Conservation (phyloP, 2,888 invertebrate species). For the Notodonta dromedarius region DNA sequence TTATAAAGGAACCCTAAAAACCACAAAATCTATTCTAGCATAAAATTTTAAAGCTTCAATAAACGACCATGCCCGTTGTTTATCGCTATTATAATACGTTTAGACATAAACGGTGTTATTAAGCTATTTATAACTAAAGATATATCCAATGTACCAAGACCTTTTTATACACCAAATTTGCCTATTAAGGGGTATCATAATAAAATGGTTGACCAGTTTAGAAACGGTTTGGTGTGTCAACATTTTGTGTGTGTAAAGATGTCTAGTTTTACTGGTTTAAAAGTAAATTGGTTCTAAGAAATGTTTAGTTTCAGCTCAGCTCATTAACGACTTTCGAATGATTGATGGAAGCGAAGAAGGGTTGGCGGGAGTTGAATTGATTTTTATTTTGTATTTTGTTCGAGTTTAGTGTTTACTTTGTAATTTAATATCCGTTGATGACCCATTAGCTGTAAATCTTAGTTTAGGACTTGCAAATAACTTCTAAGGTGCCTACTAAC, state of each 20-base stretch:
- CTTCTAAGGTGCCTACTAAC: too few relatives aligned
- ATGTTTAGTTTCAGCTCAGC: slow-evolving; percentile 61
- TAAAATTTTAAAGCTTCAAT: slow-evolving; percentile 68
- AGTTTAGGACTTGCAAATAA: too few relatives aligned
- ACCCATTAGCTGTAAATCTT: neutral
- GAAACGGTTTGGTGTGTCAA: slow-evolving; percentile 24
- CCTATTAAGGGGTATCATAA: slow-evolving; percentile 24
- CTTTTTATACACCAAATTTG: slow-evolving; percentile 11
- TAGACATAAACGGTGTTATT: slow-evolving; percentile 60
- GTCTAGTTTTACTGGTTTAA: slow-evolving; percentile 44
- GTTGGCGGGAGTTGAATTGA: slow-evolving; percentile 29
- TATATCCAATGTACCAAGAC: slow-evolving; percentile 37
- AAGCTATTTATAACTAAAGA: slow-evolving; percentile 56
- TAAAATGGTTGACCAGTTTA: slow-evolving; percentile 42
- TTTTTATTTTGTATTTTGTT: slow-evolving; percentile 27
- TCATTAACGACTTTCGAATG: slow-evolving; percentile 67
- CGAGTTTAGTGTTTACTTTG: slow-evolving; percentile 4
- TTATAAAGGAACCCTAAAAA: slow-evolving; percentile 27
- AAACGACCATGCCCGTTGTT: slow-evolving; percentile 68
- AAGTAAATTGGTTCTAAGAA: slow-evolving; percentile 54
- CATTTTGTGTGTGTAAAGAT: slow-evolving; percentile 30
- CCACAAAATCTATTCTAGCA: slow-evolving; percentile 56
- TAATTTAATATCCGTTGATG: neutral
- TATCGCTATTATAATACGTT: slow-evolving; percentile 72
- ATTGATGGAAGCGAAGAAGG: slow-evolving; percentile 58